phyloP scores from a whole-genome alignment of 2,797 vertebrate species.

The Coreius guichenoti region DNA sequence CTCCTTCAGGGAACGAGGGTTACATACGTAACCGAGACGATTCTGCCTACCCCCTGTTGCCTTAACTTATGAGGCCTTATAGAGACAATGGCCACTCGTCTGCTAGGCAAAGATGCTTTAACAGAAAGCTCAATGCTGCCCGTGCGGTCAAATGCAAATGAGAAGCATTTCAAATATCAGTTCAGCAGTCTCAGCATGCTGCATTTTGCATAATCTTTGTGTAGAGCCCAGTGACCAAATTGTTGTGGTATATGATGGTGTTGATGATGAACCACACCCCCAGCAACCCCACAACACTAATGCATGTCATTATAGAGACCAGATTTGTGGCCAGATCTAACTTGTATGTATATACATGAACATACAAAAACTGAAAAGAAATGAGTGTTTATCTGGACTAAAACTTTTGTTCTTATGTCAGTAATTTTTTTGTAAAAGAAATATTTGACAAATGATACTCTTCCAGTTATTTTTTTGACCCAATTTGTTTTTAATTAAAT shows the following conservation, averaged over 20 bases:
- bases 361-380: too few species aligned
- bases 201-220: constrained; percentile 21
- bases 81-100: constrained; percentile 5
- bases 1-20: too few species aligned
- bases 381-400: too few species aligned
- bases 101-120: neutral
- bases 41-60: constrained; percentile 18
- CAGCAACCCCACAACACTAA: neutral
- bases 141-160: neutral
- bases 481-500: too few species aligned
- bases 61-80: constrained; percentile 22
- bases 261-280: constrained; percentile 7
- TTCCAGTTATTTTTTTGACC: too few species aligned
- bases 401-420: too few species aligned
- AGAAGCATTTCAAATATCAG: neutral
- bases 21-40: too few species aligned
- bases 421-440: too few species aligned
- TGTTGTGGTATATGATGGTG: neutral
- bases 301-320: constrained; percentile 5
- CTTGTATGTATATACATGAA: too few species aligned
- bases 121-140: neutral
- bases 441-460: too few species aligned
- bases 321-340: constrained; percentile 11
- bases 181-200: constrained; percentile 15
- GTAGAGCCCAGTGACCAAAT: neutral